Base-by-base conservation (phyloP, 1,140 invertebrate species). In the Mactra quadrangularis region DNA sequence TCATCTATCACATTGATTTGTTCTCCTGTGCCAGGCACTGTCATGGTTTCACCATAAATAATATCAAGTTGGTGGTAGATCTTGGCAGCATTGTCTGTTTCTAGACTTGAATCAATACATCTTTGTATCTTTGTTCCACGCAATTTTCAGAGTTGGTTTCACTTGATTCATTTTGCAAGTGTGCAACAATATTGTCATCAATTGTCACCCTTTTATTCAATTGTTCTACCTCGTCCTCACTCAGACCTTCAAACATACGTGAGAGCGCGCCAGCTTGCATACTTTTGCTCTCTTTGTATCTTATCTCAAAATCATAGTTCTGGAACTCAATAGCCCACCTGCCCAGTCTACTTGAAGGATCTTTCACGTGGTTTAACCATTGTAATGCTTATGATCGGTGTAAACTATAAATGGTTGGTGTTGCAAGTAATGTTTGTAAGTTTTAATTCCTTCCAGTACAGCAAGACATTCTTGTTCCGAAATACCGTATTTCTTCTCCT, bases 301-400 rank as follows among this genome's bases (percentile, higher is more conserved):
- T 15, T 52, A 74, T 62, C 2, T 41, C 59, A 45, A 55, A 60
- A 41, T 83, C 31, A 55, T 83, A 75, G 25, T 50, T 57, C 38
- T 83, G 81, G 38, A 83, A 57, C 29, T 9, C 27, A 38, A 50
- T 17, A 25, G 74, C 82, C 75, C 76, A 81, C 71, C 76, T 71
- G 29, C n/a, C 52, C 22, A 84, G 31, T 25, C 64, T 35, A 25
- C 45, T 38, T 15, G 22, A 0, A 27, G 7, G 25, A 6, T 57
- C 52, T 83, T 22, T 55, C 52, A 17, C 27, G 4, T 57, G 50
- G 19, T 50, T 64, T 15, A 7, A 38, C 31, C 29, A 29, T 76
- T 17, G 77, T 6, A 4, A 57, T n/a, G 7, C 15, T 27, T 55
- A 55, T 85, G 78, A 25, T 82, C 78, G 17, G 75, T 85, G 1